Evolutionary conservation across 2,797 vertebrate genomes (phyloP), one percentile per base, ranked within the genome.

Genomic region (Falco concolor): DNA sequence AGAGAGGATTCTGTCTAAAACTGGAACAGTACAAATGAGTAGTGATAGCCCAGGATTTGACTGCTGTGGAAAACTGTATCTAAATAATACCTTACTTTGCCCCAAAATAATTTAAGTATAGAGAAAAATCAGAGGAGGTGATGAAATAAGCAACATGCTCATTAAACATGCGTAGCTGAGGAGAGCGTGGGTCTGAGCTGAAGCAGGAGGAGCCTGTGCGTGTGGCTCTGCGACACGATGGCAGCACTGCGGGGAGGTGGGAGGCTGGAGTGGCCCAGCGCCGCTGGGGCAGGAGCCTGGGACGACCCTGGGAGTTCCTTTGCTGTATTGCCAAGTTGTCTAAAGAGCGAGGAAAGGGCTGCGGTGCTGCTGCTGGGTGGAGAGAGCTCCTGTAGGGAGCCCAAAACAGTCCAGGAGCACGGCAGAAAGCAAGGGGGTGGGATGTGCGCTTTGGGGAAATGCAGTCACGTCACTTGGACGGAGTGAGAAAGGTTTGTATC

Each of bases 1-100:
- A 89, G 32, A 89, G 70, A 81, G 27, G 77, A 84, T 74, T 82
- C 80, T 86, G 47, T 95, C 82, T 93, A 64, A 86, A 95, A 91
- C 80, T 28, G 67, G 95, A 91, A 84, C 88, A 75, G 70, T 86
- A 84, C 57, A 67, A 88, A 95, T 87, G 65, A 95, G 80, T 95
- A 76, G 82, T 84, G 84, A 49, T 42, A 79, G 32, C 69, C 69
- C 36, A 73, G 74, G 83, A 91, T 76, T 86, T 90, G 67, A 76
- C 60, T 76, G 65, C 92, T 40, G 15, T 86, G 79, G 67, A 86
- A 88, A 86, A 96, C 67, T 27, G 7, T 84, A n/a, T 74, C 54
- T 91, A 74, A 88, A 95, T 87, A 79, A 56, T 63, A 54, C 40
- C 44, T 80, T 17, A 12, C 24, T 82, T 79, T 30, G 10, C 54